Evolutionary conservation across 2,888 invertebrate species (phyloP).

Genomic region (Sialis fuliginosa): DNA sequence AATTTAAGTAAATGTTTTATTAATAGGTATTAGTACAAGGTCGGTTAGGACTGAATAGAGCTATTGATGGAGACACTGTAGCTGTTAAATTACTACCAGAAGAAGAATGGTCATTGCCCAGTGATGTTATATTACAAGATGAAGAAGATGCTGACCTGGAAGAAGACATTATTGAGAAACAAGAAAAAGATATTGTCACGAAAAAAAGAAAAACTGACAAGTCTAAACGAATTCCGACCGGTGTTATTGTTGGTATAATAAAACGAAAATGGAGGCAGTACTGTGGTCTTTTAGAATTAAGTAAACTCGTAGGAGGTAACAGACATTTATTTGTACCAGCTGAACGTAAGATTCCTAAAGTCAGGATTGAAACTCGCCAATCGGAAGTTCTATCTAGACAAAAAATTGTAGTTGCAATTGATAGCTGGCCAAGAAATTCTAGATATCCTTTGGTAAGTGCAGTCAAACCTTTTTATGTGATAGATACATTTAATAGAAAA

Average conservation of each 20-base stretch:
- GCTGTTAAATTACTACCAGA: slow-evolving; percentile 80
- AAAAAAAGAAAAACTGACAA: slow-evolving; percentile 14
- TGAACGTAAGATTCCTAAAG: slow-evolving; percentile 83
- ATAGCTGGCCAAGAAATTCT: slow-evolving; percentile 89
- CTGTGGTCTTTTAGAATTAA: slow-evolving; percentile 83
- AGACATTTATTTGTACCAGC: slow-evolving; percentile 88
- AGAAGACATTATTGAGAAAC: slow-evolving; percentile 47
- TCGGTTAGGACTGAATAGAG: slow-evolving; percentile 70
- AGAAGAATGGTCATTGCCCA: slow-evolving; percentile 79
- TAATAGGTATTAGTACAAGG: slow-evolving; percentile 69
- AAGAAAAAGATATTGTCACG: slow-evolving; percentile 10
- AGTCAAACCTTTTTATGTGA: neutral
- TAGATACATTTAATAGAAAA: too few species aligned
- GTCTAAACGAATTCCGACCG: slow-evolving; percentile 37
- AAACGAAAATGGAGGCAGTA: slow-evolving; percentile 94
- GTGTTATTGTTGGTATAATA: slow-evolving; percentile 82
- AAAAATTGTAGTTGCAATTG: slow-evolving; percentile 78
- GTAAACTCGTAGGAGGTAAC: slow-evolving; percentile 35
- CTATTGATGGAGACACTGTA: slow-evolving; percentile 87
- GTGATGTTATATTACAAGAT: slow-evolving; percentile 65
- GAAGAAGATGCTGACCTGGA: slow-evolving; percentile 43
- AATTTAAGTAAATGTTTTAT: neutral
- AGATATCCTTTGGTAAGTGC: slow-evolving; percentile 59
- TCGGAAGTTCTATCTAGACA: slow-evolving; percentile 62
- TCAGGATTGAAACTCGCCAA: slow-evolving; percentile 90